Evolutionary conservation across 2,888 invertebrate species (phyloP).

Genomic region (Ichneumoninae sp.): DNA sequence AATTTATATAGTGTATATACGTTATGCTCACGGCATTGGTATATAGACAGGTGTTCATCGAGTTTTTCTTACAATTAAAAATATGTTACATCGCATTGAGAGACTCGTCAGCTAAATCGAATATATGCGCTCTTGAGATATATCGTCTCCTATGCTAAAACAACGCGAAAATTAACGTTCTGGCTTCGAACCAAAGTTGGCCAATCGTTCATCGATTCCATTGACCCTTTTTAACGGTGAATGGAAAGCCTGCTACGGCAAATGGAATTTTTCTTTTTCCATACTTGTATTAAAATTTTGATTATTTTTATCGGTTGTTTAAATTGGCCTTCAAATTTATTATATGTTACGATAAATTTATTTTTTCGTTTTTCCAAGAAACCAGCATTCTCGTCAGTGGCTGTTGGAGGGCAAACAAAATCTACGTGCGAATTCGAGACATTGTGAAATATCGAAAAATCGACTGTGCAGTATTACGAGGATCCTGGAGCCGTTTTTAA

Average conservation of each 20-base stretch:
- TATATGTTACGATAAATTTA: neutral
- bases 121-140: constrained; percentile 29
- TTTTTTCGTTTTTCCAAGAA: neutral
- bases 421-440: neutral
- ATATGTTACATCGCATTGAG: constrained; percentile 41
- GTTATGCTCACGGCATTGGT: constrained; percentile 16
- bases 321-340: neutral
- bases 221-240: neutral
- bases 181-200: neutral
- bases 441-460: neutral
- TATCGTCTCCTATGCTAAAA: constrained; percentile 15
- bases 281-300: neutral
- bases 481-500: no score
- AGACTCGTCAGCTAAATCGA: constrained; percentile 51
- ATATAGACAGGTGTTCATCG: constrained; percentile 32
- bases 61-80: constrained; percentile 13
- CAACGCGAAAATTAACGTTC: constrained; percentile 13
- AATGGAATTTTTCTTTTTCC: neutral
- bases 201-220: neutral
- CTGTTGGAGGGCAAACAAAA: neutral
- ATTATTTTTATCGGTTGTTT: neutral
- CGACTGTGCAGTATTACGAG: neutral
- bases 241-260: neutral
- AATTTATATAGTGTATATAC: constrained; percentile 16
- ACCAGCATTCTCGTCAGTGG: neutral